Conservation (phyloP, 1,140 invertebrate species). For the Cydia pomonella region DNA sequence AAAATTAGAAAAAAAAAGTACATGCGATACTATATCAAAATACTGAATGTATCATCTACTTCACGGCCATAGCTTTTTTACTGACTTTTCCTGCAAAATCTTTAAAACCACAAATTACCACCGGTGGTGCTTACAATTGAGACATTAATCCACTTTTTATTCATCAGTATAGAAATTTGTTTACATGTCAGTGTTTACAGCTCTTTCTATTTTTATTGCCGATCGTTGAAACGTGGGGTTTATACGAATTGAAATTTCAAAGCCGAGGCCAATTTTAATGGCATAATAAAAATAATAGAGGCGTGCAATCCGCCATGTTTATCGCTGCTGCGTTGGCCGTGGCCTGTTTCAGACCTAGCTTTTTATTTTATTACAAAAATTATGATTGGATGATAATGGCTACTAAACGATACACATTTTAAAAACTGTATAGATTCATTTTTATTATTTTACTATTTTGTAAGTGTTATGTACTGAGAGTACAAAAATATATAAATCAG, state of each 20-base stretch:
- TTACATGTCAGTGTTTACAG: constrained; percentile 31
- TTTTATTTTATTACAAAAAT: constrained; percentile 7
- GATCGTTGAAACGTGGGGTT: neutral
- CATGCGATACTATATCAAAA: neutral
- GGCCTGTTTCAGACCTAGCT: neutral
- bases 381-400: neutral
- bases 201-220: constrained; percentile 26
- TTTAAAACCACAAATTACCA: constrained; percentile 9
- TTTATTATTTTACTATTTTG: too few relatives aligned
- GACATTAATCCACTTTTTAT: constrained; percentile 14
- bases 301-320: neutral
- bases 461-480: too few relatives aligned
- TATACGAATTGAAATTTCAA: constrained; percentile 28
- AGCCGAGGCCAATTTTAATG: constrained; percentile 19
- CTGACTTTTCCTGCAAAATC: neutral
- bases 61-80: neutral
- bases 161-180: neutral
- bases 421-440: too few relatives aligned
- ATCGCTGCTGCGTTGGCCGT: constrained; percentile 19
- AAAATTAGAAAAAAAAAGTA: neutral
- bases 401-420: neutral
- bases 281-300: constrained; percentile 26
- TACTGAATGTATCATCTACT: neutral
- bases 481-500: too few relatives aligned
- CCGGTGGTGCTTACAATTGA: constrained; percentile 5